phyloP scores from a whole-genome alignment of 2,888 invertebrate species.

The Agonum fuliginosum region DNA sequence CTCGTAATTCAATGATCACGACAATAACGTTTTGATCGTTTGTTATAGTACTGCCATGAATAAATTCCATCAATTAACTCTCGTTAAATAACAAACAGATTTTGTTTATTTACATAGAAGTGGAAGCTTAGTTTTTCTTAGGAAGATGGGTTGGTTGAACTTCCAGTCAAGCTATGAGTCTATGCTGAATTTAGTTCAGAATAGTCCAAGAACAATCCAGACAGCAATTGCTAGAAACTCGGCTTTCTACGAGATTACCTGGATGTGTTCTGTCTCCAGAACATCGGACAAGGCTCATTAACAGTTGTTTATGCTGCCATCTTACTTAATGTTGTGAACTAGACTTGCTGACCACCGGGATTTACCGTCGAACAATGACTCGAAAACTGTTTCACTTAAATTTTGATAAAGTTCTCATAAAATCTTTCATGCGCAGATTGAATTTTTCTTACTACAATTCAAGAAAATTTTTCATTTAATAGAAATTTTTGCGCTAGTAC shows the following conservation, averaged over 20 bases:
- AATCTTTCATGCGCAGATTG: no score
- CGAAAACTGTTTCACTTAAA: no score
- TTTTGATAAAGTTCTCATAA: no score
- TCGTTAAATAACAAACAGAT: no score
- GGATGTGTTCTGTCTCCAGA: constrained; percentile 36
- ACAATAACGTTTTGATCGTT: no score
- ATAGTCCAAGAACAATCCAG: constrained; percentile 12
- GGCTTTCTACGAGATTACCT: constrained; percentile 50
- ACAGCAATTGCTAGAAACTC: constrained; percentile 27
- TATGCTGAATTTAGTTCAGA: background rate
- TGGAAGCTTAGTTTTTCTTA: no score
- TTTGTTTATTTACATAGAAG: no score
- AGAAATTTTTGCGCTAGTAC: background rate
- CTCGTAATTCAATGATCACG: no score
- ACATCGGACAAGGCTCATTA: constrained; percentile 48
- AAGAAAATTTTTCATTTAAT: background rate
- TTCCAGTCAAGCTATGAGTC: background rate
- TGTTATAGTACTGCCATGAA: no score
- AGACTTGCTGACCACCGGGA: constrained; percentile 29
- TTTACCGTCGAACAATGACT: constrained; percentile 18
- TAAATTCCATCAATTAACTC: no score
- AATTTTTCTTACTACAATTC: background rate
- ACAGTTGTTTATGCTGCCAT: constrained; percentile 46
- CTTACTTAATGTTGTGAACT: constrained; percentile 47
- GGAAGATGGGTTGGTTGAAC: no score